Evolutionary conservation across 2,113 vertebrate genomes (phyloP), one percentile per base, ranked within the genome.

Genomic region (Bucco capensis): DNA sequence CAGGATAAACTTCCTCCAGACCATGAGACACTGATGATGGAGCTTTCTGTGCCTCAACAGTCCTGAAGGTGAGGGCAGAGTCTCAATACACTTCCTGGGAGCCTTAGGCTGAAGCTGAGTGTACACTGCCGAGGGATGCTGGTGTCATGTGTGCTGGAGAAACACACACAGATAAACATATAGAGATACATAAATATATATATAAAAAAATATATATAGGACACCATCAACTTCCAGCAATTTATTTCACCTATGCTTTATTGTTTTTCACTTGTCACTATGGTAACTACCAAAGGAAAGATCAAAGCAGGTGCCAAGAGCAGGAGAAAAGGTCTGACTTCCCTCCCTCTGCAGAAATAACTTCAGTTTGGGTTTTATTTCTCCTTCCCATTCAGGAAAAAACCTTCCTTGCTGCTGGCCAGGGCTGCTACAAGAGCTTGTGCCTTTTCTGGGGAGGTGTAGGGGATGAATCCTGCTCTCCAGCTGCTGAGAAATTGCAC

Each of bases 201-300:
- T n/a, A n/a, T n/a, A n/a, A n/a, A n/a, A n/a, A n/a, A n/a, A n/a
- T n/a, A n/a, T 17, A 44, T 66, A 50, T 67, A 93, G 82, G 82
- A 79, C 78, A 83, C 14, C 38, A 25, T 40, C 81, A 90, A 81
- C 65, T 71, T 88, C 11, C 40, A 74, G 60, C 66, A 82, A 88
- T 85, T 88, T 93, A 88, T 95, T 92, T 86, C 66, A 92, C 83
- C 75, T 90, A 57, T 92, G 86, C 60, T 51, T n/a, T n/a, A n/a
- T n/a, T 92, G 66, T 86, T 95, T 88, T 95, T 88, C 74, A 69
- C 84, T 88, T 90, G 79, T 94, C 86, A 74, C 89, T 89, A 94
- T 90, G 86, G 92, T 80, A 94, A 94, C 92, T 85, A 95, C 92
- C 92, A 90, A 92, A 94, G 83, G 88, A 88, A 92, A 90, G 89